Percentiles rank a stretch among this genome's conserved stretches.
Conservation (phyloP, 2,113 vertebrate genomes). For the Tamias sibiricus region DNA sequence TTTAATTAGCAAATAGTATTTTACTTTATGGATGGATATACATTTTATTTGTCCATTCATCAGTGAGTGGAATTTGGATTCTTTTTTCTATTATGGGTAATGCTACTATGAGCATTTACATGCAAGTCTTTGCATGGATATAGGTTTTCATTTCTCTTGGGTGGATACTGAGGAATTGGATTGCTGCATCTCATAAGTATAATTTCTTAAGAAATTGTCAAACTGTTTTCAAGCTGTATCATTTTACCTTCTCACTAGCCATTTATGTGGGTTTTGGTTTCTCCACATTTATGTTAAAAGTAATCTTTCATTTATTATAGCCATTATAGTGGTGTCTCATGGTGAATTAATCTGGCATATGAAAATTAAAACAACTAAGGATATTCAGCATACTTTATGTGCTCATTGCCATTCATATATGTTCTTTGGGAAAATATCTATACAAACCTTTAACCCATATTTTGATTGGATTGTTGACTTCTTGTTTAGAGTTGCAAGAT, state of each 20-base stretch:
- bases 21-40: background rate
- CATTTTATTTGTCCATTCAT: background rate
- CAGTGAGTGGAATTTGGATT: background rate
- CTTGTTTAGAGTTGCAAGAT: background rate
- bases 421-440: background rate
- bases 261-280: background rate
- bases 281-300: background rate
- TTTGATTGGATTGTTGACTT: background rate
- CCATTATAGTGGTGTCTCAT: background rate
- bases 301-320: background rate
- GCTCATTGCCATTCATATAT: background rate
- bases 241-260: background rate
- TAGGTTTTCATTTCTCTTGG: conserved; percentile 20
- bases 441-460: background rate
- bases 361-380: background rate
- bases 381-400: background rate
- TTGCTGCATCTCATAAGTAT: background rate
- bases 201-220: background rate
- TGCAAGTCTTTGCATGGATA: background rate
- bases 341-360: background rate
- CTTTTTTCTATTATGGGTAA: background rate
- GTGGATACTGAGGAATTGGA: background rate
- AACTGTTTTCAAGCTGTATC: background rate
- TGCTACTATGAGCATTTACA: background rate
- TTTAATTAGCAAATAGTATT: background rate